Evolutionary conservation across 2,888 invertebrate genomes (phyloP).

Genomic region (Erebia ligea): DNA sequence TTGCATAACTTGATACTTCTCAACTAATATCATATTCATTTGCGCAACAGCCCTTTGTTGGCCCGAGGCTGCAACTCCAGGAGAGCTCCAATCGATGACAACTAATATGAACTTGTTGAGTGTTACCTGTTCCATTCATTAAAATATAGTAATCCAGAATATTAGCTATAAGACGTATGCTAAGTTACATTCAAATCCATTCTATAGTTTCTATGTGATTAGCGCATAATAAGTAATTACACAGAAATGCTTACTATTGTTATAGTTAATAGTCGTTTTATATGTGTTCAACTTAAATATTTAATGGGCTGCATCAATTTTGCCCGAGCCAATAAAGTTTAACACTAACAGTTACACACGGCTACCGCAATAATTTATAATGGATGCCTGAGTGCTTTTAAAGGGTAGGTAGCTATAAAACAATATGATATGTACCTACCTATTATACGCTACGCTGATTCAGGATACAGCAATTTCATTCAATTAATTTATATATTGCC

Average conservation of each 20-base stretch:
- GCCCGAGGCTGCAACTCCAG: too few species aligned
- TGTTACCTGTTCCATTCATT: too few species aligned
- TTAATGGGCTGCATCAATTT: constrained; percentile 24
- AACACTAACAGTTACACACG: constrained; percentile 50
- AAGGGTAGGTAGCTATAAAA: constrained; percentile 50
- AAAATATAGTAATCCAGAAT: too few species aligned
- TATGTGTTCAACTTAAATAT: constrained; percentile 4
- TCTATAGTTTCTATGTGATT: too few species aligned
- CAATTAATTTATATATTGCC: background rate
- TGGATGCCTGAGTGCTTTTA: constrained; percentile 68
- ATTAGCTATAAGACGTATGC: too few species aligned
- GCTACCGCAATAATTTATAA: constrained; percentile 65
- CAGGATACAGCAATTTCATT: background rate
- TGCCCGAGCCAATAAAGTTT: constrained; percentile 50
- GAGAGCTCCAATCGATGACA: too few species aligned
- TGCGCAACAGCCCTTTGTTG: too few species aligned
- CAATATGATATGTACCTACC: constrained; percentile 25
- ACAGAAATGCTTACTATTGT: background rate
- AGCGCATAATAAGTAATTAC: background rate
- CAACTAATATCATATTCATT: background rate
- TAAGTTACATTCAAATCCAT: too few species aligned
- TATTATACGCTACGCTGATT: constrained; percentile 4
- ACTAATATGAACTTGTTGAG: too few species aligned
- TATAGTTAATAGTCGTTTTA: background rate
- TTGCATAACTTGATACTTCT: background rate